Evolutionary conservation across 2,797 vertebrate species (phyloP), one percentile per base, ranked within the genome.

Genomic region (Emys orbicularis): DNA sequence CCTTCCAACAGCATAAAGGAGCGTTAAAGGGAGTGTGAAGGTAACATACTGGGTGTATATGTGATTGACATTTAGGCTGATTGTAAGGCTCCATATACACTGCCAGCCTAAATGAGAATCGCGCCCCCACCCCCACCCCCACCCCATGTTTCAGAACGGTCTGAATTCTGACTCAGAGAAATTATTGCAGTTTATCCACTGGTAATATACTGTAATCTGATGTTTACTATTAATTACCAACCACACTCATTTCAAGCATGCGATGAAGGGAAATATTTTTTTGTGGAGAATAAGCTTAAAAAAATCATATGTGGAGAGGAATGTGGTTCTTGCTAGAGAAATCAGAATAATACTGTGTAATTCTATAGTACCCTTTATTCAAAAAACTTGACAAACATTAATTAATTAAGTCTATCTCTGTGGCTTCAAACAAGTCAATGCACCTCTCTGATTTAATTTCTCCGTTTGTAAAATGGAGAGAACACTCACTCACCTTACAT

Each of bases 151-250:
- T 61, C 85, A 80, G 86, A 83, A 89, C 89, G 83, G 93, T 83
- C 13, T 95, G 79, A 96, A 23, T 2, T 2, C 49, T 76, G 68
- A 68, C 88, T 49, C 88, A 81, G n/a, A 96, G 83, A 89, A 79
- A 19, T 31, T 87, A 47, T 79, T 92, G 59, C 82, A 86, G 18
- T 23, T 76, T 47, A 34, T 44, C 91, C 81, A 1, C 18, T 81
- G 84, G 57, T 86, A 6, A 96, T 88, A 47, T 0, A 50, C 47
- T 37, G 91, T 93, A 88, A 95, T 81, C 52, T 95, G 94, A 94
- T 91, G 81, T 94, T 85, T 23, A 3, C 61, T 80, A 83, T 80
- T 91, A 85, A 93, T 89, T 96, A 95, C 94, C 95, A 96, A 89
- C 92, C 83, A 13, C 81, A 88, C 93, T 93, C 88, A 37, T 77